These are phyloP conservation scores for Drosophila ezoana DNA, from an alignment of 2,888 invertebrate species.

Conservation along the genomic window DNA sequence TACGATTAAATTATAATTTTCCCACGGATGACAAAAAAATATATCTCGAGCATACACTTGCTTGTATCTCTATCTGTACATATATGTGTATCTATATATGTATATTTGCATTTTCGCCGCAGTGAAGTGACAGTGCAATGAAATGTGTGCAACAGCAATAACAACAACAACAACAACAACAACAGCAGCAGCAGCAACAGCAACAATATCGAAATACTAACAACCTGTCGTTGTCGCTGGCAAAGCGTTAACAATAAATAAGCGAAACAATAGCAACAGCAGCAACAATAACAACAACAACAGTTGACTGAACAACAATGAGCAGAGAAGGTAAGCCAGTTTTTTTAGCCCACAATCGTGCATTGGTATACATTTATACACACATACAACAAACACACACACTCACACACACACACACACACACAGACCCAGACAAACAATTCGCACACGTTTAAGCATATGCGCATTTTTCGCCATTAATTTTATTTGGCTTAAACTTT, in stretches of 20 bases:
- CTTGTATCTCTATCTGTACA: constrained; percentile 11
- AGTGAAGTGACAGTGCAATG: constrained; percentile 66
- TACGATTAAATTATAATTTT: no score
- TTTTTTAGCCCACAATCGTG: constrained; percentile 66
- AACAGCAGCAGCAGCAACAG: constrained; percentile 28
- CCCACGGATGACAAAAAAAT: no score
- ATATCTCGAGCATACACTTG: no score
- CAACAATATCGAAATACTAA: constrained; percentile 54
- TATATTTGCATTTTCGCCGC: constrained; percentile 31
- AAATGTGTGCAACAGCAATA: constrained; percentile 63
- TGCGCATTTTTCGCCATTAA: constrained; percentile 49
- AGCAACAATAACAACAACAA: constrained; percentile 46
- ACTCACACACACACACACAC: constrained; percentile 21
- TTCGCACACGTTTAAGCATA: constrained; percentile 22
- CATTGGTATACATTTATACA: constrained; percentile 32
- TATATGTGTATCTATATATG: constrained; percentile 7
- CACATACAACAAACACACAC: constrained; percentile 22
- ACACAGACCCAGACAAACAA: constrained; percentile 8
- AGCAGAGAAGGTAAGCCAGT: constrained; percentile 80
- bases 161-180: constrained; percentile 35
- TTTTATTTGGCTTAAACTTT: constrained; percentile 39
- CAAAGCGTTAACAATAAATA: constrained; percentile 79
- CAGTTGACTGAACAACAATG: constrained; percentile 73
- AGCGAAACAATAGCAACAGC: constrained; percentile 59
- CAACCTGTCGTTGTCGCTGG: constrained; percentile 78